Percentiles rank a stretch among this genome's conserved stretches.
phyloP scores from a whole-genome alignment of 2,888 invertebrate species.

The Machimus atricapillus region DNA sequence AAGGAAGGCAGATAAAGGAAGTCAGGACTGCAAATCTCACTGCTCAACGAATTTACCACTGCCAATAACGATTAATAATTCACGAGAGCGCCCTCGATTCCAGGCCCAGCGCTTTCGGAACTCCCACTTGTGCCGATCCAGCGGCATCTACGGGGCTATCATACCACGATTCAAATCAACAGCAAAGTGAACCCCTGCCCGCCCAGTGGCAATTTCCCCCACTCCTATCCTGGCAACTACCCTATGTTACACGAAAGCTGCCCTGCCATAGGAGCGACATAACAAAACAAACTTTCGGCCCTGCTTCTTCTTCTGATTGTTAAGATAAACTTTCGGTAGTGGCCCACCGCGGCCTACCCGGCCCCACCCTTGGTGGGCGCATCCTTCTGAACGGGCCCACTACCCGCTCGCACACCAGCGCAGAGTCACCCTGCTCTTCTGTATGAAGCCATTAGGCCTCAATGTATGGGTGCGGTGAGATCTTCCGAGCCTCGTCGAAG shows the following conservation, averaged over 20 bases:
- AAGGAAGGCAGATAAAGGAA: conserved; percentile 13
- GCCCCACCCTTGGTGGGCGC: background rate
- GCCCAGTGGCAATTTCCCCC: background rate
- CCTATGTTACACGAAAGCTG: background rate
- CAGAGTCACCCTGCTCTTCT: background rate
- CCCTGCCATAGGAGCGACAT: conserved; percentile 2
- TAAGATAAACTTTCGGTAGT: conserved; percentile 28
- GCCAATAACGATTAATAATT: conserved; percentile 42
- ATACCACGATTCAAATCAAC: conserved; percentile 35
- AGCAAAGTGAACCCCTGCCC: conserved; percentile 19
- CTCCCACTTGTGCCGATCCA: conserved; percentile 3
- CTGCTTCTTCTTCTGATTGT: conserved; percentile 30
- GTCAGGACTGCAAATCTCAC: conserved; percentile 28
- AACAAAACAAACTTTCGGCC: conserved; percentile 35
- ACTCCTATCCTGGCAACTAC: background rate
- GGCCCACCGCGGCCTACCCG: background rate
- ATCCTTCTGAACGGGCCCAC: background rate
- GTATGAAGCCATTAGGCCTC: background rate
- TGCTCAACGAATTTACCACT: conserved; percentile 34
- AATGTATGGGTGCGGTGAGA: background rate
- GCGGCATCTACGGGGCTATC: background rate
- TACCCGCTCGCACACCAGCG: conserved; percentile 4
- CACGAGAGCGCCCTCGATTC: conserved; percentile 40
- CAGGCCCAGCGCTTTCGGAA: background rate
- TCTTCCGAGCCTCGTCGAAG: background rate